Evolutionary conservation across 2,888 invertebrate genomes (phyloP).

Genomic region (Gisinianus flammeolus): DNA sequence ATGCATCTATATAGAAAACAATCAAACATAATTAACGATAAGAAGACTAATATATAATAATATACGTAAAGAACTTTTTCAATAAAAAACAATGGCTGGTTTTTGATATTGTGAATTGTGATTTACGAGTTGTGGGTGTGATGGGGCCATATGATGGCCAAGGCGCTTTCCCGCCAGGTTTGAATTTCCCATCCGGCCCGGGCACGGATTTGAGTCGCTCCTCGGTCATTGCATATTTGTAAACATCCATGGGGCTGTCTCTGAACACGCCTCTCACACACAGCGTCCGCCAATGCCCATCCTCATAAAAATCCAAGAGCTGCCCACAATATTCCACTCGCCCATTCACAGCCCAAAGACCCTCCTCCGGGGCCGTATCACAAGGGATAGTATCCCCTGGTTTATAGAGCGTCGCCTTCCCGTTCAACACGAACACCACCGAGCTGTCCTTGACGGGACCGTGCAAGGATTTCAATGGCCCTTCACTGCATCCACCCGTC

Average conservation of each 20-base stretch:
- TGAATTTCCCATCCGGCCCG: too few relatives aligned
- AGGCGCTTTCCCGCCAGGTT: too few relatives aligned
- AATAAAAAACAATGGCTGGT: too few relatives aligned
- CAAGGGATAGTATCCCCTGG: not conserved
- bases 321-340: not conserved
- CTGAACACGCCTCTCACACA: not conserved
- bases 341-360: not conserved
- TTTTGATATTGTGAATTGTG: too few relatives aligned
- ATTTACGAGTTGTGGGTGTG: too few relatives aligned
- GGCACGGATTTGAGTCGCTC: too few relatives aligned
- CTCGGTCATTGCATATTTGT: too few relatives aligned
- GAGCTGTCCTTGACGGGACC: not conserved
- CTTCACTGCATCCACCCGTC: not conserved
- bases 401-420: not conserved
- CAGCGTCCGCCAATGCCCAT: not conserved
- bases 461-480: not conserved
- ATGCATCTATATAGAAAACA: too few relatives aligned
- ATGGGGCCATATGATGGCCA: too few relatives aligned
- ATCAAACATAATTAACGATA: too few relatives aligned
- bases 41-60: too few relatives aligned
- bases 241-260: not conserved
- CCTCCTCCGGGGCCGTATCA: not conserved
- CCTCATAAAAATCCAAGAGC: not conserved
- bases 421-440: not conserved
- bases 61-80: too few relatives aligned